Base-by-base conservation (phyloP, 2,797 vertebrate species). In the Pangasius mekongensis region DNA sequence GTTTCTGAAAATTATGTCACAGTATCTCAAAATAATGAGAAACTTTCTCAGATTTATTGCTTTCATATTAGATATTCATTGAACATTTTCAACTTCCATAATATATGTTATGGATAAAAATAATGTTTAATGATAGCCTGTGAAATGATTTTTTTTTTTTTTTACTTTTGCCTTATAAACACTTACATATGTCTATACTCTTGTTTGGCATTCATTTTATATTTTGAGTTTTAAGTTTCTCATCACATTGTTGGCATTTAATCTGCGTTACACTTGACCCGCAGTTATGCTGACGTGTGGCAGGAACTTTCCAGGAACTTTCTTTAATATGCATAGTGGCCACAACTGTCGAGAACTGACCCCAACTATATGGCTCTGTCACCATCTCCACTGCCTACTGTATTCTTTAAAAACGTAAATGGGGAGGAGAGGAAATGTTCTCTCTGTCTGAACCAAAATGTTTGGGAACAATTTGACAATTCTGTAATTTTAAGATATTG, bases 21-120 rank as follows among this genome's bases (percentile, higher is more conserved):
- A 52, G 74, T 77, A 52, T 77, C 47, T 78, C n/a, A 78, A 78
- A 78, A 76, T 11, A 76, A 76, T 16, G 47, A 52, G 24, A 76
- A 52, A 76, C 43, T 52, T 49, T n/a, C 47, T 76, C 14, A 49
- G 43, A 76, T 52, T 76, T 52, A 49, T 49, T 74, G 20, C 27
- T 5, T 5, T 47, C 11, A 47, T 27, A 27, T 47, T 74, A 47
- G 10, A 76, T 76, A n/a, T 76, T 76, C 73, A 73, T 14, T 47
- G 43, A 47, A 47, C 43, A 47, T 7, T 47, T 47, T 47, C 43
- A 47, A 47, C 69, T 24, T 73, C 22, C 36, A 67, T 39, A 39
- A 71, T 20, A 39, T 36, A 36, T 33, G 18, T 69, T 8, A 69
- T 27, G 27, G 39, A 74, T 74, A 13, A 74, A 43, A 52, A 77